phyloP scores from a whole-genome alignment of 2,797 vertebrate genomes.

The Parauchenoglanis punctatus region DNA sequence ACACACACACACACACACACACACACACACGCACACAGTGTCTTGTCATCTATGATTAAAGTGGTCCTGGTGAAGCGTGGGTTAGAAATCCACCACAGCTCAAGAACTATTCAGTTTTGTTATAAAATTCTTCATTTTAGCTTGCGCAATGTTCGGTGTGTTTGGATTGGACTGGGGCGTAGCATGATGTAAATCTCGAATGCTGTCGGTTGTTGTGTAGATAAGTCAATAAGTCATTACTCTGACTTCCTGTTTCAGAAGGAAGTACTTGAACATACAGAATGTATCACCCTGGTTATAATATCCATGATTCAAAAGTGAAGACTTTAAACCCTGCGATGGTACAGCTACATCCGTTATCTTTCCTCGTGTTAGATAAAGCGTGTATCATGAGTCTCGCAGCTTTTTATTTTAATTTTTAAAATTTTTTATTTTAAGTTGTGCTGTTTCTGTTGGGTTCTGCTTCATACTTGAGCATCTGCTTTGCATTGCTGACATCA shows the following conservation, averaged over 20 bases:
- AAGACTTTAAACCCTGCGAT: background rate
- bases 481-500: constrained; percentile 1
- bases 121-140: background rate
- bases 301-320: too few species aligned
- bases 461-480: background rate
- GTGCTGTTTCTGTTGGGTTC: background rate
- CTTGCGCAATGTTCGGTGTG: background rate
- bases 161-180: background rate
- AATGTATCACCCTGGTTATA: background rate
- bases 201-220: background rate
- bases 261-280: background rate
- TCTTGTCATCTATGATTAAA: background rate
- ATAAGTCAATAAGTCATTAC: background rate
- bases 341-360: background rate
- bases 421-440: too few species aligned
- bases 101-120: background rate
- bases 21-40: background rate
- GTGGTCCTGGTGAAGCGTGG: background rate
- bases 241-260: too few species aligned
- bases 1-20: background rate
- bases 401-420: too few species aligned
- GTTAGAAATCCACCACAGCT: background rate
- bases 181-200: background rate
- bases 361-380: background rate
- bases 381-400: background rate